phyloP scores from a whole-genome alignment of 1,140 invertebrate genomes.

The Drosophila albomicans region DNA sequence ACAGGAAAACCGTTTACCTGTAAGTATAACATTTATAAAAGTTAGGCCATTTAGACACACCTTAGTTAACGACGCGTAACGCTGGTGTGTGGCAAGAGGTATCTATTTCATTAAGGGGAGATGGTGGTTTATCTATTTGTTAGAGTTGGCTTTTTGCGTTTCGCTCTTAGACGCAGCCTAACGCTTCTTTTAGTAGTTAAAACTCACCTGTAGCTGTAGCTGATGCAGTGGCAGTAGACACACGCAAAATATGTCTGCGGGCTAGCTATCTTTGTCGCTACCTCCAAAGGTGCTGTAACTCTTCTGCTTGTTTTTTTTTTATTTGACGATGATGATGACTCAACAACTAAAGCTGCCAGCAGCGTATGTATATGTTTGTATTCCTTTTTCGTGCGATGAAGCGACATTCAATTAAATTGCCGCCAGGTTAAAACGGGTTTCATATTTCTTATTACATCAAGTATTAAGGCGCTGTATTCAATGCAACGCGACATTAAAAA shows the following conservation, averaged over 20 bases:
- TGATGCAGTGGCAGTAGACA: slow-evolving; percentile 7
- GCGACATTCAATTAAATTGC: slow-evolving; percentile 42
- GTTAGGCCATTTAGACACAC: slow-evolving; percentile 64
- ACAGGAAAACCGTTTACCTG: slow-evolving; percentile 12
- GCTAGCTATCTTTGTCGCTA: slow-evolving; percentile 36
- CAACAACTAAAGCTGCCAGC: slow-evolving; percentile 62
- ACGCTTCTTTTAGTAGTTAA: slow-evolving; percentile 50
- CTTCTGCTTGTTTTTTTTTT: slow-evolving; percentile 8
- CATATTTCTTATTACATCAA: not conserved
- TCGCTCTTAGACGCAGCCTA: slow-evolving; percentile 41
- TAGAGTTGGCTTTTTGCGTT: slow-evolving; percentile 34
- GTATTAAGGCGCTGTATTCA: slow-evolving; percentile 7
- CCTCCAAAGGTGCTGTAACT: slow-evolving; percentile 46
- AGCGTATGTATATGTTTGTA: slow-evolving; percentile 14
- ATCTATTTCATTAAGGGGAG: slow-evolving; percentile 25
- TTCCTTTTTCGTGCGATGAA: slow-evolving; percentile 3
- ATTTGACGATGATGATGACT: slow-evolving; percentile 64
- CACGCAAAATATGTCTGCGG: slow-evolving; percentile 47
- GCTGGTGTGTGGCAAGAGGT: slow-evolving; percentile 5
- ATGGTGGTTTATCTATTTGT: slow-evolving; percentile 33
- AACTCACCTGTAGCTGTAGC: slow-evolving; percentile 57
- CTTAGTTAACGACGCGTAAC: slow-evolving; percentile 77
- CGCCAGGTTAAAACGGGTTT: not conserved
- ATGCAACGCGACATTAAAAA: slow-evolving; percentile 30
- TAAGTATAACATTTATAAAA: slow-evolving; percentile 14